Evolutionary conservation across 2,797 vertebrate species (phyloP).

Genomic region (Emydoidea blandingii): DNA sequence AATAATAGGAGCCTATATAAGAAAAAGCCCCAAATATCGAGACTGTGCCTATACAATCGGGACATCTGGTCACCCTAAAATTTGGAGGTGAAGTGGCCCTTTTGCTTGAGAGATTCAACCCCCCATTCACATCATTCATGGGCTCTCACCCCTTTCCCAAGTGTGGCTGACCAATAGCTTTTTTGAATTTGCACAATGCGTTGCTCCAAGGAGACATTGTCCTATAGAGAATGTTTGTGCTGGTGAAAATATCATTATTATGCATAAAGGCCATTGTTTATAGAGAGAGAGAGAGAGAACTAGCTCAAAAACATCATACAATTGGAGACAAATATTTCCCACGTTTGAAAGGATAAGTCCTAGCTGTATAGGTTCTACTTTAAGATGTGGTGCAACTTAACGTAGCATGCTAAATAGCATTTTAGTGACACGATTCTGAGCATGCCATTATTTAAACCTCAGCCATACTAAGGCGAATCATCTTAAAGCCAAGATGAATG

Average conservation of each 20-base stretch:
- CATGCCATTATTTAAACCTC: background rate
- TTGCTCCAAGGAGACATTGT: background rate
- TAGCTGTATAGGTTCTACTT: background rate
- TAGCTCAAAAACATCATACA: background rate
- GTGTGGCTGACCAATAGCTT: background rate
- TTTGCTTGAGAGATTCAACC: constrained; percentile 5
- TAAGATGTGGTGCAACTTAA: constrained; percentile 14
- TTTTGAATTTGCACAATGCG: background rate
- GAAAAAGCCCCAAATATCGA: no score
- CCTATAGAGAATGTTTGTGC: background rate
- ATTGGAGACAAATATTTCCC: background rate
- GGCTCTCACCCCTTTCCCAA: background rate
- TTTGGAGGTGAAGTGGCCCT: background rate
- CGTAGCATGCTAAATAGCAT: background rate
- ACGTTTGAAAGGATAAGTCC: background rate
- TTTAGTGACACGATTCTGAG: background rate
- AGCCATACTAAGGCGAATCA: constrained; percentile 4
- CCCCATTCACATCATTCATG: background rate
- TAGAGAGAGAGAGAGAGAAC: background rate
- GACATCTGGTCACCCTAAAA: no score
- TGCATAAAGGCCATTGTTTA: background rate
- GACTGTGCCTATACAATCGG: no score
- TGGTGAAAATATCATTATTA: background rate
- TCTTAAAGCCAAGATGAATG: background rate
- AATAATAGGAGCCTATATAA: no score